phyloP scores from a whole-genome alignment of 2,113 vertebrate species.

The Ciconia boyciana region DNA sequence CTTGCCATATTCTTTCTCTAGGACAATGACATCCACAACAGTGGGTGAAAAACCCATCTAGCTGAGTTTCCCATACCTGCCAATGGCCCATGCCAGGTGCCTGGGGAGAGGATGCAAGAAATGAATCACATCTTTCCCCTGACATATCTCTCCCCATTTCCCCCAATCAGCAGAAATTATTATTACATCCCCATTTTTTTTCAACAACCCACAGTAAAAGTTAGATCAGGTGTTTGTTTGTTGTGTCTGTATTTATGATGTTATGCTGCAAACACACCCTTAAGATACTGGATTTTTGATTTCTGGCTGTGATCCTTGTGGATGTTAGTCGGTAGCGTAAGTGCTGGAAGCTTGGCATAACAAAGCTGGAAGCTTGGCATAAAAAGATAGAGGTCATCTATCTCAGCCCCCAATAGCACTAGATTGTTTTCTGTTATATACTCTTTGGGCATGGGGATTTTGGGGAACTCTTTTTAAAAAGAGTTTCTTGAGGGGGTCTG shows the following conservation, averaged over 20 bases:
- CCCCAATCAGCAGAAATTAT: neutral
- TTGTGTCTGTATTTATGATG: neutral
- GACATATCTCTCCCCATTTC: neutral
- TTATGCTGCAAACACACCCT: neutral
- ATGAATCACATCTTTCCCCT: neutral
- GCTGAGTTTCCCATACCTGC: rapidly evolving
- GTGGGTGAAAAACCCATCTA: neutral
- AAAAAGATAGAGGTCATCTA: neutral
- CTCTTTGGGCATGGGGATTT: neutral
- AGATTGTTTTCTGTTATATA: neutral
- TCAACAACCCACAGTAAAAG: rapidly evolving
- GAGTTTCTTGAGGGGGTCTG: neutral
- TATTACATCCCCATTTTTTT: neutral
- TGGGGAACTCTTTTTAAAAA: neutral
- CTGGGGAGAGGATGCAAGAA: neutral
- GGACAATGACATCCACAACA: neutral
- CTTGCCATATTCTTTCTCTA: neutral
- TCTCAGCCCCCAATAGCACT: neutral
- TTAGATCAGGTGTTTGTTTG: neutral
- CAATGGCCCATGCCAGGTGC: neutral
- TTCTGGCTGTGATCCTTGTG: neutral
- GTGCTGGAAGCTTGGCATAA: neutral
- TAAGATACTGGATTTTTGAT: neutral
- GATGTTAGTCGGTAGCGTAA: neutral
- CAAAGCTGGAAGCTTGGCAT: neutral